phyloP scores from a whole-genome alignment of 2,888 invertebrate genomes.

The Conops quadrifasciatus region DNA sequence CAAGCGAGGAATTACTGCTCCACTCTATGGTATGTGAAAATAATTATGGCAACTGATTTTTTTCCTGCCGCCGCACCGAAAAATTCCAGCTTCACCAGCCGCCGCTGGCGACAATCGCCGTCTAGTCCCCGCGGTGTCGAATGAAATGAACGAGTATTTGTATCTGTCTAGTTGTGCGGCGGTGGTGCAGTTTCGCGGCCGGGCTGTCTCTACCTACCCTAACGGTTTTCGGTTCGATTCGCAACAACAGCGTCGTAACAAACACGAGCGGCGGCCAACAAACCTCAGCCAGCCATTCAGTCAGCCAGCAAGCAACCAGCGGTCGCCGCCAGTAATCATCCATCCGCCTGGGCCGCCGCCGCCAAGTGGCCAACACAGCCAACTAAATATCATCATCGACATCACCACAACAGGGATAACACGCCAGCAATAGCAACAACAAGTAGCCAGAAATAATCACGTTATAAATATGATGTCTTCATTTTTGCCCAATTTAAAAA shows the following conservation, averaged over 20 bases:
- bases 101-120: conserved; percentile 51
- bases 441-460: conserved; percentile 26
- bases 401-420: conserved; percentile 28
- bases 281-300: conserved; percentile 21
- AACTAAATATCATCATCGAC: conserved; percentile 52
- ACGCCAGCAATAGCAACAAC: conserved; percentile 33
- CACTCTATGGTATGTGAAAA: conserved; percentile 40
- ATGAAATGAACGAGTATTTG: conserved; percentile 44
- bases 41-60: conserved; percentile 45
- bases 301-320: conserved; percentile 9
- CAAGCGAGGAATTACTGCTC: conserved; percentile 42
- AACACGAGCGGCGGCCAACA: conserved; percentile 40
- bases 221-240: conserved; percentile 47
- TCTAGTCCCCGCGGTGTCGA: conserved; percentile 59
- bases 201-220: conserved; percentile 51
- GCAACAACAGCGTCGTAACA: conserved; percentile 44
- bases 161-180: conserved; percentile 46
- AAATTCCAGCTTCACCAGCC: conserved; percentile 26
- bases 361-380: conserved; percentile 51
- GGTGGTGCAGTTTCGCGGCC: conserved; percentile 51
- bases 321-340: conserved; percentile 46
- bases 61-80: conserved; percentile 15
- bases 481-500: conserved; percentile 33
- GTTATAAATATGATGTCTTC: conserved; percentile 33
- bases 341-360: conserved; percentile 47